A percentile compares a stretch with the other conserved stretches of the same genome.
Conservation (phyloP, 2,797 vertebrate genomes). For the Danio albolineatus region DNA sequence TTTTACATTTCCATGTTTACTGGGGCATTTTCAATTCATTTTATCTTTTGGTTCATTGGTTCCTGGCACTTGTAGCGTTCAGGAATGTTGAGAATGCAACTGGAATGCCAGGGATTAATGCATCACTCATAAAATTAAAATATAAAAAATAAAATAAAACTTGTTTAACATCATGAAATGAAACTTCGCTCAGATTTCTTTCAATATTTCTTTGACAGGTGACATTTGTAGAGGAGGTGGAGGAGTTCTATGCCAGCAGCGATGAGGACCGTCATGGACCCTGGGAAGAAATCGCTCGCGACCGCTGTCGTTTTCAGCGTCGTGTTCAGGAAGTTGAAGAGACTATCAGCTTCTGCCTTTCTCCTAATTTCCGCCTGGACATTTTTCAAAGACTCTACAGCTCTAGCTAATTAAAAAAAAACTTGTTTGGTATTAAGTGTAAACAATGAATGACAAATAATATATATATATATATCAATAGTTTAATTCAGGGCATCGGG, state of each 20-base stretch:
- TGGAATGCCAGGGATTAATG: neutral
- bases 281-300: conserved; percentile 93
- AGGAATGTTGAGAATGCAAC: neutral
- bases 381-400: conserved; percentile 75
- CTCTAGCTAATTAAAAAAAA: conserved; percentile 58
- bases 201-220: conserved; percentile 77
- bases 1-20: neutral
- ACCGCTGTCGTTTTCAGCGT: conserved; percentile 88
- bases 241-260: conserved; percentile 87
- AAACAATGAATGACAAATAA: conserved; percentile 26
- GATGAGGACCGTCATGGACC: conserved; percentile 90
- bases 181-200: neutral
- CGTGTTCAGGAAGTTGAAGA: conserved; percentile 90
- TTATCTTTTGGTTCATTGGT: neutral
- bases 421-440: conserved; percentile 42
- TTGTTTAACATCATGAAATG: neutral
- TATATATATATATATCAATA: conserved; percentile 49
- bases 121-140: neutral
- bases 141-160: neutral
- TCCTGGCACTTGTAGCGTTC: neutral
- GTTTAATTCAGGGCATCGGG: conserved; percentile 51
- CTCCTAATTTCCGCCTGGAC: conserved; percentile 77
- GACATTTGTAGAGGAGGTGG: conserved; percentile 89
- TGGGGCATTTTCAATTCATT: neutral
- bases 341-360: conserved; percentile 87